Percentiles rank a stretch among this genome's conserved stretches.
phyloP scores from a whole-genome alignment of 1,140 invertebrate species.

The Platorchestia sp. region DNA sequence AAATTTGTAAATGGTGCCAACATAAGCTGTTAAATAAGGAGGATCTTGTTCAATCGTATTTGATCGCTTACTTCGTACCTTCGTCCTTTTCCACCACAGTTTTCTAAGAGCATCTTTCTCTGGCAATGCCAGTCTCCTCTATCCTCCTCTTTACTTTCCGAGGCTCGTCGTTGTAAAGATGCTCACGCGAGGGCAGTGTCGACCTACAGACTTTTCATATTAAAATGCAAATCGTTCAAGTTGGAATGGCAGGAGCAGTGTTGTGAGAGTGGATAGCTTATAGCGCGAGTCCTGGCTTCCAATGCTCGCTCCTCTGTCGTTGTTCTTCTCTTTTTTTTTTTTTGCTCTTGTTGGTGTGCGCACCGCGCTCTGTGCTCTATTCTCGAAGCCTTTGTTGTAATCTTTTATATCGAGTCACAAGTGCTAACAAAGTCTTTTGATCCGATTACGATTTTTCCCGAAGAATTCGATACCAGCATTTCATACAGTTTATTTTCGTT shows the following conservation, averaged over 20 bases:
- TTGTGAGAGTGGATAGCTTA: constrained; percentile 54
- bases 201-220: constrained; percentile 55
- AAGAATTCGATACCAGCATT: background rate
- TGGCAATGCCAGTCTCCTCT: background rate
- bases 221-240: constrained; percentile 55
- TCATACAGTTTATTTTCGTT: background rate
- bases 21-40: background rate
- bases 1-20: too few relatives aligned
- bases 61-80: background rate
- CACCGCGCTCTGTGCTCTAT: background rate
- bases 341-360: background rate
- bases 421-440: background rate
- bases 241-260: constrained; percentile 52
- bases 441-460: background rate
- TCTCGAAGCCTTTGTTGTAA: background rate
- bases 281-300: constrained; percentile 34
- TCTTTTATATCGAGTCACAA: background rate
- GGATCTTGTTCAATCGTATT: background rate
- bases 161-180: constrained; percentile 37
- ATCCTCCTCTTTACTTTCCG: background rate
- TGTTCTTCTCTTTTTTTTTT: background rate
- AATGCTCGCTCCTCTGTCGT: background rate
- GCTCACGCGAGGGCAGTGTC: constrained; percentile 23
- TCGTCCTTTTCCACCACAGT: background rate
- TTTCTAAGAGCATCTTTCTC: background rate